phyloP scores from a whole-genome alignment of 2,113 vertebrate genomes.

The Bos indicus region DNA sequence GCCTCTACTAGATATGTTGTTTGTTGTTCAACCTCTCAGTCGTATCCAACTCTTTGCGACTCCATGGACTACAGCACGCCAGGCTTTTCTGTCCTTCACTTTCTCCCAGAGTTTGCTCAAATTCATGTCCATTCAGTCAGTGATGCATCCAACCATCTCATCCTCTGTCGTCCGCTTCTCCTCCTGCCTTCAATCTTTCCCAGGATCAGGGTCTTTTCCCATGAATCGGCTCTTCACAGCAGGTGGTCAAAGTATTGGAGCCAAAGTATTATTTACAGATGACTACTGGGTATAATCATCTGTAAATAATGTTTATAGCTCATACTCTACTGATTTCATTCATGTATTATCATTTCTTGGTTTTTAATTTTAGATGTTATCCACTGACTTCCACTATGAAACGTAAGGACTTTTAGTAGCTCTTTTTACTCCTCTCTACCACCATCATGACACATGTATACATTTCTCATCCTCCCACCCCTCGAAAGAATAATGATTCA shows the following conservation, averaged over 20 bases:
- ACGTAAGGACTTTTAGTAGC: not conserved
- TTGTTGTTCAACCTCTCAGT: not conserved
- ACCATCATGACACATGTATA: not conserved
- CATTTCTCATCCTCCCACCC: not conserved
- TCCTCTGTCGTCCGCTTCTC: not conserved
- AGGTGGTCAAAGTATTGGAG: not conserved
- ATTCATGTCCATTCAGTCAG: not conserved
- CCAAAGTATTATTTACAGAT: not conserved
- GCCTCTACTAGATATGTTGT: not conserved
- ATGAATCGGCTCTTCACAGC: not conserved
- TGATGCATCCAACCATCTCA: not conserved
- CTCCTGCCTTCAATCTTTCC: not conserved
- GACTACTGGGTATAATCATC: not conserved
- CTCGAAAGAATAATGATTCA: not conserved
- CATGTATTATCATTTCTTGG: not conserved
- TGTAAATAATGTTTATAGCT: not conserved
- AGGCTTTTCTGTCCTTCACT: not conserved
- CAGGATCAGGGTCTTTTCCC: not conserved
- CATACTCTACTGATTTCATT: not conserved
- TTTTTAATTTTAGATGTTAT: not conserved
- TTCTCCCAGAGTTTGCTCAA: not conserved
- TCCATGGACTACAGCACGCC: too few relatives aligned
- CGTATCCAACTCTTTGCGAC: not conserved
- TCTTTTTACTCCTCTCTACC: not conserved
- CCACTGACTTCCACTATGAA: not conserved